Percentiles rank a stretch among this genome's conserved stretches.
These are phyloP conservation scores for Terebella lapidaria DNA, from an alignment of 2,888 invertebrate genomes.

Conservation along the genomic window DNA sequence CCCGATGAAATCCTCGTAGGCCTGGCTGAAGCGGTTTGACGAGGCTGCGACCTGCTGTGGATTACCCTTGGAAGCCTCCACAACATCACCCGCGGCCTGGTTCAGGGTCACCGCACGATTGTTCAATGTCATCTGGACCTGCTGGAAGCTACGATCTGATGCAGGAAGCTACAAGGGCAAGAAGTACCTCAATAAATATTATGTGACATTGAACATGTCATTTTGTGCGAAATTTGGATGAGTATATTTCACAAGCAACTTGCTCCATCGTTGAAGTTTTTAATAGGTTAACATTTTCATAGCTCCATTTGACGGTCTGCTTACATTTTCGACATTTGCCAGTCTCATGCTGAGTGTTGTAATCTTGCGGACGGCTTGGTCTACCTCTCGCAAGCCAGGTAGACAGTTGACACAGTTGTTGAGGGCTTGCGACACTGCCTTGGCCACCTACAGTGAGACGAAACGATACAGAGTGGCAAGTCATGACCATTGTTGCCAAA, in stretches of 20 bases:
- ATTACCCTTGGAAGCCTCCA: slow-evolving; percentile 66
- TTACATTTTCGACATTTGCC: not conserved
- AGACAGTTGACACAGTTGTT: slow-evolving; percentile 75
- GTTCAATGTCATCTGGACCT: slow-evolving; percentile 80
- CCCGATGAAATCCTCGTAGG: slow-evolving; percentile 72
- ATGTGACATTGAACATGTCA: too few relatives aligned
- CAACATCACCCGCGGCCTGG: slow-evolving; percentile 77
- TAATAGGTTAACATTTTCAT: too few relatives aligned
- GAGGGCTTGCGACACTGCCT: slow-evolving; percentile 58
- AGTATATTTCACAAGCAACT: too few relatives aligned
- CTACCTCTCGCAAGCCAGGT: slow-evolving; percentile 91
- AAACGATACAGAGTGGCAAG: not conserved
- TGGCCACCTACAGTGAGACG: slow-evolving; percentile 51
- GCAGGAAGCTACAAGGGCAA: slow-evolving; percentile 65
- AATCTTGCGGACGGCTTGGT: slow-evolving; percentile 77
- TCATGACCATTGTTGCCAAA: not conserved
- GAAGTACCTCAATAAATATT: not conserved
- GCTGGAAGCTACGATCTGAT: slow-evolving; percentile 53
- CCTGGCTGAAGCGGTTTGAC: slow-evolving; percentile 68
- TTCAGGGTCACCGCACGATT: slow-evolving; percentile 78
- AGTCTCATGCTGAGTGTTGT: slow-evolving; percentile 38
- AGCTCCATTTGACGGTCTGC: too few relatives aligned
- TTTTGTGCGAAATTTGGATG: too few relatives aligned
- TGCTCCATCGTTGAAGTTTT: too few relatives aligned
- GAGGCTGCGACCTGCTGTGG: slow-evolving; percentile 66